These are phyloP conservation scores for Agapostemon virescens DNA, from an alignment of 2,888 invertebrate species.

Conservation along the genomic window DNA sequence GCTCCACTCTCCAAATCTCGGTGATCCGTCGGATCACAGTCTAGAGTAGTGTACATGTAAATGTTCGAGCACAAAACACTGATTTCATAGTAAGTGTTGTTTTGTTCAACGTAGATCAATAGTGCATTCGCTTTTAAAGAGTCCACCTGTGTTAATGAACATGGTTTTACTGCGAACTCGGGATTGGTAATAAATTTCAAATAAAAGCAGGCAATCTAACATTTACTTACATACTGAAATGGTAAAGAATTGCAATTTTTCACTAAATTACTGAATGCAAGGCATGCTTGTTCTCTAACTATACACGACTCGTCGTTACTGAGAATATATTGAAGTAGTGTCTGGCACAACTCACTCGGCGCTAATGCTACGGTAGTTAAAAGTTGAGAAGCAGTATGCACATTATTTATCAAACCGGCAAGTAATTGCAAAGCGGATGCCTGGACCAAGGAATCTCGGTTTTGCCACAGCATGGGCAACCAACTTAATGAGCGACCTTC, in stretches of 20 bases:
- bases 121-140: conserved; percentile 72
- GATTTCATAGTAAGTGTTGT: conserved; percentile 75
- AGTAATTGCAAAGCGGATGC: conserved; percentile 82
- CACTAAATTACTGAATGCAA: conserved; percentile 81
- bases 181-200: background rate
- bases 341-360: conserved; percentile 73
- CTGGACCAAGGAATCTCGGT: conserved; percentile 82
- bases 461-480: conserved; percentile 81
- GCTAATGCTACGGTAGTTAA: conserved; percentile 71
- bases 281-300: conserved; percentile 83
- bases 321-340: conserved; percentile 70
- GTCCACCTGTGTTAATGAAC: conserved; percentile 66
- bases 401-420: conserved; percentile 78
- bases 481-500: conserved; percentile 75
- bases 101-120: conserved; percentile 73
- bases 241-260: conserved; percentile 71
- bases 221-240: conserved; percentile 73
- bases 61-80: conserved; percentile 73
- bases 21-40: conserved; percentile 62
- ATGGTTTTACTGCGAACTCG: background rate
- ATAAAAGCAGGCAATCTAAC: conserved; percentile 51
- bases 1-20: conserved; percentile 57
- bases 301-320: conserved; percentile 82
- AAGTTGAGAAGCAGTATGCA: conserved; percentile 73
- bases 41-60: conserved; percentile 71